A percentile compares a stretch with the other conserved stretches of the same genome.
phyloP scores from a whole-genome alignment of 1,140 invertebrate species.

The Cotesia chilonis region DNA sequence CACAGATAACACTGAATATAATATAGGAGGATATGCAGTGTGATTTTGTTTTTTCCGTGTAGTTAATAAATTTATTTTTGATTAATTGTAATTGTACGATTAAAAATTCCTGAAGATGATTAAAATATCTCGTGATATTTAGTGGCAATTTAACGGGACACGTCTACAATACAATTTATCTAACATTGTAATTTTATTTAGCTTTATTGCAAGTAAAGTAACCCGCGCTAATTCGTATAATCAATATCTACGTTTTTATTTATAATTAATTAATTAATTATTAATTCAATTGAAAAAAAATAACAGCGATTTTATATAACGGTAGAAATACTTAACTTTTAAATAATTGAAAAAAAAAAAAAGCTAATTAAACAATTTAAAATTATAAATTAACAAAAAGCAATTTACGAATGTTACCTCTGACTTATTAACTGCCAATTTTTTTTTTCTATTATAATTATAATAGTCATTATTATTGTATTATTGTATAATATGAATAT shows the following conservation, averaged over 20 bases:
- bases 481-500: background rate
- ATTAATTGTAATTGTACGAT: too few relatives aligned
- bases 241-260: background rate
- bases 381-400: slow-evolving; percentile 7
- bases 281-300: slow-evolving; percentile 23
- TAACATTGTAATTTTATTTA: too few relatives aligned
- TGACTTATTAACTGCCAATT: slow-evolving; percentile 52
- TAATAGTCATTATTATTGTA: background rate
- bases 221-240: slow-evolving; percentile 3
- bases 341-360: background rate
- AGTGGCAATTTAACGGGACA: too few relatives aligned
- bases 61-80: background rate
- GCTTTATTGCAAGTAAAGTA: background rate
- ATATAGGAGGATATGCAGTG: too few relatives aligned
- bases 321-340: slow-evolving; percentile 25
- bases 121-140: background rate
- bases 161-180: too few relatives aligned
- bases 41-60: too few relatives aligned
- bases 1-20: too few relatives aligned
- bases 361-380: background rate
- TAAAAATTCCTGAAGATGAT: background rate
- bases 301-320: slow-evolving; percentile 29
- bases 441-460: slow-evolving; percentile 41
- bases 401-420: slow-evolving; percentile 46
- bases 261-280: slow-evolving; percentile 46